Evolutionary conservation across 2,888 invertebrate species (phyloP), one percentile per base, ranked within the genome.

Genomic region (Hirtodrosophila confusa): DNA sequence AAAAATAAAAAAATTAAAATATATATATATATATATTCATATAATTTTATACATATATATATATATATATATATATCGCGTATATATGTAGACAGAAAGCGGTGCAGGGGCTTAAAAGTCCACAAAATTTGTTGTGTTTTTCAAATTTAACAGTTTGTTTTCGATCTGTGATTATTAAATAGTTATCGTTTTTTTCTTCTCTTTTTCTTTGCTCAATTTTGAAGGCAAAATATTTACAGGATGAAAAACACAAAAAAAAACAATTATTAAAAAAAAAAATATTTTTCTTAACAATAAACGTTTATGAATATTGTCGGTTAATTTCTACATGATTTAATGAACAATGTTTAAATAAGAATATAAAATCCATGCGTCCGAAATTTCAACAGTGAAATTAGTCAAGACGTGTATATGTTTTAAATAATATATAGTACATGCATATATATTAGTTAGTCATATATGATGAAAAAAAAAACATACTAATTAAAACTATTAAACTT

Each of bases 221-320:
- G 63, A 61, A 77, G 41, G 40, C 65, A 67, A 74, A 80, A 47
- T 88, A 86, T 86, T 56, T 88, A 85, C 83, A 85, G 53, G 55
- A 45, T 68, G 44, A 40, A 33, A 39, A 48, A 35, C 62, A 54
- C 41, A 48, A 7, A 12, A 53, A 31, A 41, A 24, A 48, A 49
- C 39, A 44, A 33, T 7, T 4, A 7, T 17, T 17, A 11, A 58
- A 45, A 31, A 55, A 36, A 23, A 58, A 56, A 55, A 37, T 51
- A 39, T 31, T 41, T n/a, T 50, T 27, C 39, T 45, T 48, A 71
- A 17, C 60, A 63, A 58, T 49, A 70, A 62, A 60, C 33, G 48
- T 55, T 41, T 55, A 36, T 37, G 43, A 58, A 66, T 69, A 55
- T 69, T 51, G 63, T 56, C 53, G 57, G 57, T 57, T 53, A 40